Evolutionary conservation across 2,888 invertebrate species (phyloP).

Genomic region (Odontocolon sp.): DNA sequence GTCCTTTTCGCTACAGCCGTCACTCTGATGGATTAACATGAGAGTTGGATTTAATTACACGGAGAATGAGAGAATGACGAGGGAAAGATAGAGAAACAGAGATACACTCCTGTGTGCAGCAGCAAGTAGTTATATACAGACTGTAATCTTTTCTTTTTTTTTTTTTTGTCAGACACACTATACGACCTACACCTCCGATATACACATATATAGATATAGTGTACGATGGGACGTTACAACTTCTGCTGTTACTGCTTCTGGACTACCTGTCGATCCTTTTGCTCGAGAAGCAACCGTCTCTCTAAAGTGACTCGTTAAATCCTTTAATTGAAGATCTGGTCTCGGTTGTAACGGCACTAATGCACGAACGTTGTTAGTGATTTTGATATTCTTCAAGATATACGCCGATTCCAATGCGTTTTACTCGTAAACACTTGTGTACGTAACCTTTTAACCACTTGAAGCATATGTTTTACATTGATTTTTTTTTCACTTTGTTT

Average conservation of each 20-base stretch:
- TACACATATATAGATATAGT: slow-evolving; percentile 14
- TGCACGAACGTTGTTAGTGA: slow-evolving; percentile 61
- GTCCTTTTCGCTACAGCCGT: slow-evolving; percentile 14
- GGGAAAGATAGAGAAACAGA: slow-evolving; percentile 14
- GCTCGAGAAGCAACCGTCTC: slow-evolving; percentile 28
- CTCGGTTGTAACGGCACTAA: slow-evolving; percentile 37
- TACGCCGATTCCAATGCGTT: too few relatives aligned
- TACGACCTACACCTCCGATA: background rate
- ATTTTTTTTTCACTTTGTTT: too few relatives aligned
- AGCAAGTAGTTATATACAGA: slow-evolving; percentile 27
- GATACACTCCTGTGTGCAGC: background rate
- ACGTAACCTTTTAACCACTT: too few relatives aligned
- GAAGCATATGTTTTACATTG: too few relatives aligned
- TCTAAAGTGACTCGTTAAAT: slow-evolving; percentile 66
- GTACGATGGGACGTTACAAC: slow-evolving; percentile 14
- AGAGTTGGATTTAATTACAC: slow-evolving; percentile 37
- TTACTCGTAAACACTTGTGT: too few relatives aligned
- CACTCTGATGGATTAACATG: slow-evolving; percentile 39
- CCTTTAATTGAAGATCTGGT: slow-evolving; percentile 54
- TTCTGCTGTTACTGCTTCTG: slow-evolving; percentile 33
- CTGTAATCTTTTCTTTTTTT: slow-evolving; percentile 17
- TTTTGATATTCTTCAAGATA: slow-evolving; percentile 63
- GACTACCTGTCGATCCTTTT: slow-evolving; percentile 31
- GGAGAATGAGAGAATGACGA: slow-evolving; percentile 6
- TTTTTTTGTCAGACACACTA: background rate